Evolutionary conservation across 1,140 invertebrate species (phyloP), one percentile per base, ranked within the genome.

Genomic region (Vanessa tameamea): DNA sequence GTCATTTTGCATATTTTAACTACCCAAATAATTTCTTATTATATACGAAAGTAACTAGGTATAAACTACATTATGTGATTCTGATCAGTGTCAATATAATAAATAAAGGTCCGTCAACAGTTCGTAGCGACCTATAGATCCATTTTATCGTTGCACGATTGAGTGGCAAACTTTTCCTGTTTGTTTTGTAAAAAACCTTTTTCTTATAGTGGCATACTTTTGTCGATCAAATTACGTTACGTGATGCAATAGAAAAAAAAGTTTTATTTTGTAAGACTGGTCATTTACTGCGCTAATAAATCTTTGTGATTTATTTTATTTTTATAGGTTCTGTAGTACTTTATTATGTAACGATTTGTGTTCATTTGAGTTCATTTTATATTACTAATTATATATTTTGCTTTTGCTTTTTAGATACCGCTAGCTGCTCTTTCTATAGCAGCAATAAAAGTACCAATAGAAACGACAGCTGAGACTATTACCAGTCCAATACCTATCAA

Each of bases 171-270:
- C 65, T 66, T 59, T 72, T 73, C 64, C 55, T 72, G 69, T 81
- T 77, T 61, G 57, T 79, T 79, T 76, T 75, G 75, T 73, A 51
- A 47, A 77, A 70, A 51, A 79, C 64, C 81, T 85, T 85, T 82
- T 86, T 72, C 23, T 82, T 69, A 72, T 84, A 69, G 80, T 87
- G 87, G 82, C 88, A 87, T 82, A 87, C 78, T 88, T 88, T 84
- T 78, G 70, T 78, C 74, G 74, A 83, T 82, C 78, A 83, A 73
- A 82, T 89, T 88, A 86, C 86, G 80, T 84, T 74, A 84, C 61
- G 69, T 83, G 83, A 83, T 84, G 83, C 82, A 88, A 88, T 84
- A 55, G 65, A 64, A 47, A 69, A 63, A 53, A 74, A 61, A 20
- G 23, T 0, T 66, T 64, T 43, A 31, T 64, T 74, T 68, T 69